Evolutionary conservation across 2,113 vertebrate species (phyloP), one percentile per base, ranked within the genome.

Genomic region (Neolamprologus falcicula): DNA sequence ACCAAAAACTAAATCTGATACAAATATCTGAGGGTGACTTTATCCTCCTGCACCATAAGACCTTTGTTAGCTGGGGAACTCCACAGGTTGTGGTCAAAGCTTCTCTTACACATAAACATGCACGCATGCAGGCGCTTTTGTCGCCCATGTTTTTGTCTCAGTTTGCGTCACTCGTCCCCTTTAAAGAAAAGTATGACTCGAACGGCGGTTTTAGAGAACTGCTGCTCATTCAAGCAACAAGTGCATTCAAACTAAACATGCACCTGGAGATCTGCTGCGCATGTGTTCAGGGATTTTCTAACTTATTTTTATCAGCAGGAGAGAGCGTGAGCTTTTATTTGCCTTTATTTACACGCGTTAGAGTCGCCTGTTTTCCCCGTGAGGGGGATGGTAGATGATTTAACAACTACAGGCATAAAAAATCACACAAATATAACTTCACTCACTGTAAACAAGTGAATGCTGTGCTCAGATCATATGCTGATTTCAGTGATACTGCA

Each of bases 121-220:
- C 55, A 4, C 28, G 2, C 55, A 5, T 0, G 0, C 21, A 0
- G 0, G 1, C 24, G 2, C 35, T 21, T 14, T 71, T 71, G 3
- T 71, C 66, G 3, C 66, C 35, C 35, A 4, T 40, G 7, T 40
- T 68, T 71, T 68, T 71, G 37, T 16, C 35, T 71, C 37, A 26
- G 66, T 45, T 73, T 17, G 21, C 8, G 2, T 73, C 37, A 26
- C 24, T 45, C 68, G 2, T 42, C 35, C 21, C 37, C 68, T 73
- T 42, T 45, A 26, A 73, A 45, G 37, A 26, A 73, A 26, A 42
- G 0, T 45, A 73, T 73, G 9, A 73, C 24, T 10, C 5, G 3
- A 42, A 17, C 13, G 4, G 21, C 40, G 8, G 68, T 47, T 47
- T 73, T 28, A 73, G 21, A 76, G 21, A 76, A 4, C 40, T 76